Conservation (phyloP, 1,140 invertebrate genomes). For the Vanessa atalanta region DNA sequence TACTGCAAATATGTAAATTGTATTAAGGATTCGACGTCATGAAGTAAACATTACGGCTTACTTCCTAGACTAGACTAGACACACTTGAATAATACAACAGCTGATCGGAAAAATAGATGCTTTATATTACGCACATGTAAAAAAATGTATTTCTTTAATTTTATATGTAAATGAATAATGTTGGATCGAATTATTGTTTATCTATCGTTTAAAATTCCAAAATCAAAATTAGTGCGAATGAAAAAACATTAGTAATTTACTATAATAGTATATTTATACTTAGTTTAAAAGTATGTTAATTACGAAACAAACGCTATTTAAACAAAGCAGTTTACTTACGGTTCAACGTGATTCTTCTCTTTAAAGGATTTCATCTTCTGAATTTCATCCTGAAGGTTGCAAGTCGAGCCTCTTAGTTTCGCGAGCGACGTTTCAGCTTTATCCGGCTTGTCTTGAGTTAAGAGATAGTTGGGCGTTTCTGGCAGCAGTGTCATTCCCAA, state of each 20-base stretch:
- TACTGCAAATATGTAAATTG: conserved; percentile 2
- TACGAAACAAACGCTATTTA: neutral
- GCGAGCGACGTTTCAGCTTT: conserved; percentile 83
- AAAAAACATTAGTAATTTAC: too few relatives aligned
- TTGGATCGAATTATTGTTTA: too few relatives aligned
- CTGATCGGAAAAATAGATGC: neutral
- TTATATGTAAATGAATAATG: too few relatives aligned
- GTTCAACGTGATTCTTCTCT: conserved; percentile 83
- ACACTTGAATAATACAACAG: neutral
- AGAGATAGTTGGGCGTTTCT: conserved; percentile 87
- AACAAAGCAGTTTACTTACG: conserved; percentile 53
- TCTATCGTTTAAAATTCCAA: too few relatives aligned
- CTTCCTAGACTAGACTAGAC: neutral
- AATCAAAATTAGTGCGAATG: too few relatives aligned
- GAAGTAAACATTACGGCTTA: neutral
- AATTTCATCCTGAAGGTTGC: conserved; percentile 84
- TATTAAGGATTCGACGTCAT: neutral
- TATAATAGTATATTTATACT: too few relatives aligned
- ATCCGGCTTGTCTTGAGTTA: conserved; percentile 83
- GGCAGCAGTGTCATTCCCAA: conserved; percentile 84
- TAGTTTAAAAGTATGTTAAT: too few relatives aligned
- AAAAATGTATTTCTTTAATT: too few relatives aligned
- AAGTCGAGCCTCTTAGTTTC: conserved; percentile 84
- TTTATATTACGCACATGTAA: too few relatives aligned
- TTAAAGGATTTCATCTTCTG: conserved; percentile 83